Conservation (phyloP, 2,888 invertebrate species). For the Cyaniris semiargus region DNA sequence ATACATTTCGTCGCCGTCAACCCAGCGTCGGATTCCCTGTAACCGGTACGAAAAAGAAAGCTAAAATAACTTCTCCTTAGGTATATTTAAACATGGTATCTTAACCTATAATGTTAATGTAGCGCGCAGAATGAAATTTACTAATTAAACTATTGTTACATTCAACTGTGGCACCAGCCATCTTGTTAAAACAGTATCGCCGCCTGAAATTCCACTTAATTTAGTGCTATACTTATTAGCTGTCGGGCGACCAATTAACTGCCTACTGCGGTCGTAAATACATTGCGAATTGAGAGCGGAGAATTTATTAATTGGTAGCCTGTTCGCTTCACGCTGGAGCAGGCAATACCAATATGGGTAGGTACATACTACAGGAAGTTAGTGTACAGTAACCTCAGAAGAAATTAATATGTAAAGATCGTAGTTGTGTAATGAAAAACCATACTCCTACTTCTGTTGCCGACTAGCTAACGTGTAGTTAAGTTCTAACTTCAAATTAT, state of each 20-base stretch:
- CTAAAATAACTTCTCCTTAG: no score
- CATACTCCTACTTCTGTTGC: background rate
- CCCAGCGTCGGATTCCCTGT: no score
- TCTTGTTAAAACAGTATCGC: background rate
- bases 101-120: background rate
- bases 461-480: background rate
- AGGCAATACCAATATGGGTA: background rate
- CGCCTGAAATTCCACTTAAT: background rate
- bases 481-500: background rate
- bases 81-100: no score
- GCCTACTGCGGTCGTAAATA: background rate
- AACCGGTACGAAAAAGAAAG: no score
- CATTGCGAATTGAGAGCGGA: conserved; percentile 12
- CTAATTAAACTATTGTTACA: background rate
- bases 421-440: background rate
- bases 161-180: background rate
- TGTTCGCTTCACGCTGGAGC: background rate
- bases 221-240: conserved; percentile 1
- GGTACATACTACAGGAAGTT: no score
- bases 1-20: no score
- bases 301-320: conserved; percentile 7
- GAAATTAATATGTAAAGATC: background rate
- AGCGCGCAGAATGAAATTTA: background rate
- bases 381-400: no score
- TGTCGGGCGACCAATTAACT: conserved; percentile 7